Base-by-base conservation (phyloP, 2,888 invertebrate species). In the Drosophila paracracens region DNA sequence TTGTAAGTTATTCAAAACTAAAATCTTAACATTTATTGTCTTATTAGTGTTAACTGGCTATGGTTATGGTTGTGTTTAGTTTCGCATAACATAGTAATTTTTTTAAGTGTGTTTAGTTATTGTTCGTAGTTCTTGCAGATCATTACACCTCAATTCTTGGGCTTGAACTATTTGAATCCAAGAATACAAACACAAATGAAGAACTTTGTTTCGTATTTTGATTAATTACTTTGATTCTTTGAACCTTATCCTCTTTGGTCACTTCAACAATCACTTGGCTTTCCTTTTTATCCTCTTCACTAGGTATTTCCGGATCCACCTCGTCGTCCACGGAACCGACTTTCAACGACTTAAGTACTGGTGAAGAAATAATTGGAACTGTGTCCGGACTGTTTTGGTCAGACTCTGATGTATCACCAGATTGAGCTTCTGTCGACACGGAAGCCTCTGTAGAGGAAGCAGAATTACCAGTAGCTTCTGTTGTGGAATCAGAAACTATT, bases 211-310 rank as follows among this genome's bases (percentile, higher is more conserved):
- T 62, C 18, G 43, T 8, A 4, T 31, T 62, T 16, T 27, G 29
- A 33, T 54, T 72, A 8, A 38, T 25, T 2, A 76, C 56, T 36
- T 43, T 66, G 18, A 76, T 10, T 8, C 31, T 73, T 25, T 66
- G 73, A 2, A n/a, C 33, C 2, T 48, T 59, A 2, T 63, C 36
- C 25, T 61, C 46, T 1, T 64, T 38, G 2, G 53, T 35, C 8
- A 61, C 51, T 21, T 60, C 29, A 4, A 78, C 21, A 4, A 35
- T 40, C 29, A 73, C 2, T 25, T 58, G 46, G 6, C 13, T 58
- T 16, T 16, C 43, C 50, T 63, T 31, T 2, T 25, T 18, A 38
- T 21, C 11, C 6, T 27, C 38, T 13, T 27, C 29, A 33, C n/a
- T 5, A 16, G 56, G 27, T n/a, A 16, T 0, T 5, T 29, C 21